Conservation (phyloP, 1,140 invertebrate genomes). For the Orius insidiosus region DNA sequence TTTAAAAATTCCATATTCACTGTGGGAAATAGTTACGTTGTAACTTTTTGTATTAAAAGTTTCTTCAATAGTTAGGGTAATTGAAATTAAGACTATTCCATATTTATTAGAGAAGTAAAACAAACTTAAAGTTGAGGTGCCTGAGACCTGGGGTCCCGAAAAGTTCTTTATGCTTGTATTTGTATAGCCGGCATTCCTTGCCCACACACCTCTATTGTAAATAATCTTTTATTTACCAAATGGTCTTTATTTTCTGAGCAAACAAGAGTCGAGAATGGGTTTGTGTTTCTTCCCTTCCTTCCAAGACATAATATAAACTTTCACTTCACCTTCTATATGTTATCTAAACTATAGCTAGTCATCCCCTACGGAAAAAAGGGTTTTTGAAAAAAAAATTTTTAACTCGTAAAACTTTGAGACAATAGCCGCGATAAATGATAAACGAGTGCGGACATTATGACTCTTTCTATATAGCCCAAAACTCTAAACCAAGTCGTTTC, state of each 20-base stretch:
- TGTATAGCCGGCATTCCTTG: slow-evolving; percentile 6
- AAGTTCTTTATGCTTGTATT: slow-evolving; percentile 10
- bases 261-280: slow-evolving; percentile 14
- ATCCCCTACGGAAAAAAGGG: too few species aligned
- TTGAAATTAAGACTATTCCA: background rate
- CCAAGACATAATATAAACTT: slow-evolving; percentile 12
- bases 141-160: background rate
- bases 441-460: too few species aligned
- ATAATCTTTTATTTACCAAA: slow-evolving; percentile 16
- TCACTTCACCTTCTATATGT: slow-evolving; percentile 10
- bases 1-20: too few species aligned
- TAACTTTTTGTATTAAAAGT: too few species aligned
- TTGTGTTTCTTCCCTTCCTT: slow-evolving; percentile 12
- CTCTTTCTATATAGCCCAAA: too few species aligned
- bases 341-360: slow-evolving; percentile 5
- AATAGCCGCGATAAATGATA: too few species aligned
- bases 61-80: too few species aligned
- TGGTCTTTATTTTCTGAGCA: slow-evolving; percentile 15
- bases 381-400: too few species aligned
- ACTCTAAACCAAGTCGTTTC: too few species aligned
- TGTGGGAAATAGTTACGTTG: too few species aligned
- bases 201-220: slow-evolving; percentile 17
- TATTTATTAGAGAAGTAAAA: slow-evolving; percentile 1
- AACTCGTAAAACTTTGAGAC: too few species aligned
- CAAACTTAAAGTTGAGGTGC: background rate